Conservation (phyloP, 2,888 invertebrate species). For the Drosophila maculinotata region DNA sequence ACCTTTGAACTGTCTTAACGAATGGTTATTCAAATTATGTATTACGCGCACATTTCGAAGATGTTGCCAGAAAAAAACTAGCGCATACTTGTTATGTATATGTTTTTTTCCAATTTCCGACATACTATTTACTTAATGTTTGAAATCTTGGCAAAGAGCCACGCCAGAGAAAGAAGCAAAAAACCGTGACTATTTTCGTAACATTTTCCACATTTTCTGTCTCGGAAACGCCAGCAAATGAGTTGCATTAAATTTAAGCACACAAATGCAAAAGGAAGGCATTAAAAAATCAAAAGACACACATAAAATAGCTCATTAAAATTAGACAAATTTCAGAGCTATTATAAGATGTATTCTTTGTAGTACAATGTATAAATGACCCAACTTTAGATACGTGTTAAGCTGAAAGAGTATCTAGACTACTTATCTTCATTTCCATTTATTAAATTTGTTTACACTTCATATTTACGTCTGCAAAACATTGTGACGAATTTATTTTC, state of each 20-base stretch:
- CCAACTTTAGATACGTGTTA: background rate
- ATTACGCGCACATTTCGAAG: background rate
- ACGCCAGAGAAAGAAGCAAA: conserved; percentile 2
- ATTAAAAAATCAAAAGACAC: conserved; percentile 6
- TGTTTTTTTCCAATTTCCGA: conserved; percentile 10
- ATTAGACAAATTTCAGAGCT: conserved; percentile 20
- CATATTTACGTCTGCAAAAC: background rate
- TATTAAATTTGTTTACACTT: conserved; percentile 3
- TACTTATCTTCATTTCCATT: no score
- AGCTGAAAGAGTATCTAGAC: background rate
- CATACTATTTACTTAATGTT: conserved; percentile 38
- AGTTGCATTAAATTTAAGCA: conserved; percentile 9
- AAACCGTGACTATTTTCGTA: conserved; percentile 41
- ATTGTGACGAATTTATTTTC: conserved; percentile 20
- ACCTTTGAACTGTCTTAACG: conserved; percentile 18
- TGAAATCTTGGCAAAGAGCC: conserved; percentile 41
- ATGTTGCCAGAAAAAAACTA: conserved; percentile 4
- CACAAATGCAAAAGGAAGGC: conserved; percentile 16
- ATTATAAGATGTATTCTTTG: background rate
- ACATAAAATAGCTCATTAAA: conserved; percentile 33
- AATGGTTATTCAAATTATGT: conserved; percentile 6
- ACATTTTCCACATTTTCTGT: conserved; percentile 50
- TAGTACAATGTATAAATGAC: conserved; percentile 1
- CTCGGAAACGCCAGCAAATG: conserved; percentile 5
- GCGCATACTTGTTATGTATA: background rate